Percentiles rank a stretch among this genome's conserved stretches.
These are phyloP conservation scores for Cotesia congregata DNA, from an alignment of 2,888 invertebrate genomes.

Conservation along the genomic window DNA sequence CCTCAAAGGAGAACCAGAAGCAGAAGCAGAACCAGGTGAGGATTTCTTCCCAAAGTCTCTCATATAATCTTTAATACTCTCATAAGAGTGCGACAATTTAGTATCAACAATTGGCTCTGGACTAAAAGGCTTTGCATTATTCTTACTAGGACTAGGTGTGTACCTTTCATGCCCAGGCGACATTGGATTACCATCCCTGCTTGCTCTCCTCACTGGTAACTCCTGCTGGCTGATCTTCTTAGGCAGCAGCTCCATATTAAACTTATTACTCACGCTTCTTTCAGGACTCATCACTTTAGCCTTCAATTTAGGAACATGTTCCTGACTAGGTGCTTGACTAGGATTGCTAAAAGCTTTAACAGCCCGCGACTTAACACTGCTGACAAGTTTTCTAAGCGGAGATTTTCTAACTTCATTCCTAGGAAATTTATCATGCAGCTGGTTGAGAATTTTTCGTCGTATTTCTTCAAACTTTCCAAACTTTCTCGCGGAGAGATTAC, in stretches of 20 bases:
- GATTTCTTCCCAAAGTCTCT: constrained; percentile 43
- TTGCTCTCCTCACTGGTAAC: constrained; percentile 10
- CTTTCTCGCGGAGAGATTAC: constrained; percentile 74
- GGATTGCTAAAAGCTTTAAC: constrained; percentile 70
- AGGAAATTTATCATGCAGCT: constrained; percentile 69
- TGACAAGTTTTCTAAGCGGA: constrained; percentile 71
- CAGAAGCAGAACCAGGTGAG: neutral
- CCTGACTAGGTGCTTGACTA: constrained; percentile 28
- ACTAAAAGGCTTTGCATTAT: neutral
- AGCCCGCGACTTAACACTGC: constrained; percentile 73
- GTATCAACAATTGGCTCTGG: constrained; percentile 20
- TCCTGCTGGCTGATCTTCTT: constrained; percentile 53
- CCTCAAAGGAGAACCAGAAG: constrained; percentile 16
- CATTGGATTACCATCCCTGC: neutral
- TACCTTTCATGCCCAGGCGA: constrained; percentile 17
- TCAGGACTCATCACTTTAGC: constrained; percentile 39
- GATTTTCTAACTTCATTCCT: constrained; percentile 62
- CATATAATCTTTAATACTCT: constrained; percentile 56
- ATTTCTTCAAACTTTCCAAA: constrained; percentile 71
- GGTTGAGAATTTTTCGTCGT: constrained; percentile 70
- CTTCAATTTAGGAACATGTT: constrained; percentile 41
- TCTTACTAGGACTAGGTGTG: constrained; percentile 9
- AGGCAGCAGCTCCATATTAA: constrained; percentile 45
- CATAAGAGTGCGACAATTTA: constrained; percentile 54
- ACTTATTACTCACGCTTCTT: constrained; percentile 28